Conservation (phyloP, 2,113 vertebrate species). For the Anolis sagrei region DNA sequence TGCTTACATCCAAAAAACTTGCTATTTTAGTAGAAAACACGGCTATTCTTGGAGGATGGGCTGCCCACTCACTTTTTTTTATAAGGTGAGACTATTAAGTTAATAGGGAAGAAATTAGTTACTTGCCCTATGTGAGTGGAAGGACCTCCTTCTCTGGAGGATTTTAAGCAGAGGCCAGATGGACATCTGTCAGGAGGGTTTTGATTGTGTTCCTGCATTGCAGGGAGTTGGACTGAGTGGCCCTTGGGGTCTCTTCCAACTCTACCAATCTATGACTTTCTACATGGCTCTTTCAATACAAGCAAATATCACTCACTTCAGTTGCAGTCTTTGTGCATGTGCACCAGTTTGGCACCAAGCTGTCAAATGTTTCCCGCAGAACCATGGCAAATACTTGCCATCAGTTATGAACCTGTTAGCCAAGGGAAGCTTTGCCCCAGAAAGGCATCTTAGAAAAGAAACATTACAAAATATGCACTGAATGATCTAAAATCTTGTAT, state of each 20-base stretch:
- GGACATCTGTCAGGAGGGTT: no score
- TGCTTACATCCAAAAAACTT: neutral
- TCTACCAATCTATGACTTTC: neutral
- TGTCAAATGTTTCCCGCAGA: constrained; percentile 23
- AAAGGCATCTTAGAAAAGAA: neutral
- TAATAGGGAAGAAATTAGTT: neutral
- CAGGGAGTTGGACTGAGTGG: no score
- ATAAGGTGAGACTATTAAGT: neutral
- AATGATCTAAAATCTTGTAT: constrained; percentile 72
- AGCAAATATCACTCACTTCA: constrained; percentile 28
- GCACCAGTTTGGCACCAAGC: constrained; percentile 41
- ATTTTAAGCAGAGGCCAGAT: no score
- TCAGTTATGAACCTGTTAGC: neutral
- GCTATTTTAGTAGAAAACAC: neutral
- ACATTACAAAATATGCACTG: neutral
- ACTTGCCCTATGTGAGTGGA: neutral
- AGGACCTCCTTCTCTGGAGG: no score
- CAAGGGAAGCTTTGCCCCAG: neutral
- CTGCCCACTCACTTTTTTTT: neutral
- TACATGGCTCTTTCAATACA: neutral
- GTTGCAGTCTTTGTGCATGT: neutral
- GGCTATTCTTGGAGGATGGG: neutral
- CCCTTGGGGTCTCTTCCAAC: no score
- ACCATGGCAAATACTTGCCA: constrained; percentile 44
- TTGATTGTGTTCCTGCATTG: no score